phyloP scores from a whole-genome alignment of 2,888 invertebrate genomes.

The Trissonchulus sp. region DNA sequence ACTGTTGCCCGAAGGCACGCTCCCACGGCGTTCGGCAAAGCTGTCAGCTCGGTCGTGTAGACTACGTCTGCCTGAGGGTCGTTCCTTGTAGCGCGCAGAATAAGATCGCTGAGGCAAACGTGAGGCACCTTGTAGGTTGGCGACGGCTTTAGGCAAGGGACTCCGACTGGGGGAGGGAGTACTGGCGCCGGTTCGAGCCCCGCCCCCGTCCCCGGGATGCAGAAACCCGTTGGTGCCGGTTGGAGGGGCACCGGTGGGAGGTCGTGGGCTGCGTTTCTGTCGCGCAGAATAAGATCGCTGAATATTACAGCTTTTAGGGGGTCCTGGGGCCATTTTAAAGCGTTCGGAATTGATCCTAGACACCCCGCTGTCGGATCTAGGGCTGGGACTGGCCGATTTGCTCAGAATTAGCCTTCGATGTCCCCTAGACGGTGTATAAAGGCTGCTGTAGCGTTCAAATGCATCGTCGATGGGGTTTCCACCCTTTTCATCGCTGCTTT shows the following conservation, averaged over 20 bases:
- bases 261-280: neutral
- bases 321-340: neutral
- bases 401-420: neutral
- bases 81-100: neutral
- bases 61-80: neutral
- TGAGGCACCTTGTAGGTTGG: neutral
- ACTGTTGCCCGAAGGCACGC: neutral
- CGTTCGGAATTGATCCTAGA: neutral
- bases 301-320: neutral
- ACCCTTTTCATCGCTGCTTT: no score
- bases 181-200: neutral
- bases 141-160: neutral
- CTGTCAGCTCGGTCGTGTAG: neutral
- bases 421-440: neutral
- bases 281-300: neutral
- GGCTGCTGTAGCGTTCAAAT: neutral
- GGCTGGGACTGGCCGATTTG: neutral
- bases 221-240: no score
- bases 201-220: neutral
- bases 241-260: neutral
- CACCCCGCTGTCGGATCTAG: neutral
- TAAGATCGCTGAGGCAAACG: neutral
- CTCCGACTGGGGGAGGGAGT: neutral
- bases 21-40: constrained; percentile 12
- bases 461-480: neutral